phyloP scores from a whole-genome alignment of 2,113 vertebrate species.

The Axis porcinus region DNA sequence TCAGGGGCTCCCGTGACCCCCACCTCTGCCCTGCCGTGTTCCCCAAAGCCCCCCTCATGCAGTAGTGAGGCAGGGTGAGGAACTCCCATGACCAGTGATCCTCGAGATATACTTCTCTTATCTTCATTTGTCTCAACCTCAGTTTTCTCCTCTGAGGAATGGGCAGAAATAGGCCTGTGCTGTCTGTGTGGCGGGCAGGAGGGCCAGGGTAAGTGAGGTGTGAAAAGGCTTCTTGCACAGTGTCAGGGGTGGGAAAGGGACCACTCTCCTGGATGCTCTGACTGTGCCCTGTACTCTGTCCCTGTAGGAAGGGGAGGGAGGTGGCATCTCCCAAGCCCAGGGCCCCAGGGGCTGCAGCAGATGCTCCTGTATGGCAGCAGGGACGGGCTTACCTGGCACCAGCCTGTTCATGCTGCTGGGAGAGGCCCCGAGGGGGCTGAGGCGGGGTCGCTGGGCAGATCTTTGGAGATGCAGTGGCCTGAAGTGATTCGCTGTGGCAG shows the following conservation, averaged over 20 bases:
- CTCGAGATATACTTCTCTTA: background rate
- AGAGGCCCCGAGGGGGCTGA: rapidly evolving
- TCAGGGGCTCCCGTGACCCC: rapidly evolving
- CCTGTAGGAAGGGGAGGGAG: background rate
- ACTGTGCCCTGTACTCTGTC: background rate
- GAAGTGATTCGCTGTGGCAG: background rate
- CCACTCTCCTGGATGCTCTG: background rate
- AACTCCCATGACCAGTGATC: background rate
- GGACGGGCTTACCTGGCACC: background rate
- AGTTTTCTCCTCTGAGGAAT: background rate
- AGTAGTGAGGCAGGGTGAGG: background rate
- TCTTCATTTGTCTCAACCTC: background rate
- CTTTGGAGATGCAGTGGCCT: background rate
- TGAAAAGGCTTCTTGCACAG: background rate
- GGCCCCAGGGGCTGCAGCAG: background rate
- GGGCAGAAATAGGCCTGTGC: background rate
- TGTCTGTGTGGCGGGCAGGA: background rate
- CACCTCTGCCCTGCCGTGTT: background rate
- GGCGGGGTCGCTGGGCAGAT: background rate
- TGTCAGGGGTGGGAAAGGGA: background rate
- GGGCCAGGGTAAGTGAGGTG: background rate
- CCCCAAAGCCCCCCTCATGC: background rate
- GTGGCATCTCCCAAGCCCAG: background rate
- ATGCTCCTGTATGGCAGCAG: background rate
- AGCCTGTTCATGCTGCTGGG: background rate